Percentiles rank a stretch among this genome's conserved stretches.
Evolutionary conservation across 2,888 invertebrate genomes (phyloP).

Genomic region (Sminthurides aquaticus): DNA sequence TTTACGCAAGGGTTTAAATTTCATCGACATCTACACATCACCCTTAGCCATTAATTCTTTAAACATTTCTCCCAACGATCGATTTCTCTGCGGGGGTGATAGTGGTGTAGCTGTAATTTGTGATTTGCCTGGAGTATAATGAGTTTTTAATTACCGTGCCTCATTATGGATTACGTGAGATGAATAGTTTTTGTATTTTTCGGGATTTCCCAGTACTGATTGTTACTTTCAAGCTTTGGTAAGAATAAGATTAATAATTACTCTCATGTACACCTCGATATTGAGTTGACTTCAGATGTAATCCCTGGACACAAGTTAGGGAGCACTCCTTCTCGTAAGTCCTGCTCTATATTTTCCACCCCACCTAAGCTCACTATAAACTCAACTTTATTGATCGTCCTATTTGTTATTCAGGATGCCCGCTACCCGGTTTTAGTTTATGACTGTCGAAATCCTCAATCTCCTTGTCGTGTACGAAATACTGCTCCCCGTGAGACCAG

Average conservation of each 20-base stretch:
- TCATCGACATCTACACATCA: slow-evolving; percentile 33
- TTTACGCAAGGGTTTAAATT: slow-evolving; percentile 33
- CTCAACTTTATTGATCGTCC: too few species aligned
- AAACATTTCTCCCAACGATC: slow-evolving; percentile 37
- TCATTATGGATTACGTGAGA: neutral
- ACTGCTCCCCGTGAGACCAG: too few species aligned
- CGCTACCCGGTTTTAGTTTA: too few species aligned
- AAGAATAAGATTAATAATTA: neutral
- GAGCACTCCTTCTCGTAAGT: neutral
- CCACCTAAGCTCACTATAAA: too few species aligned
- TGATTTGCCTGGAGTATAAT: neutral
- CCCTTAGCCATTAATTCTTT: slow-evolving; percentile 39
- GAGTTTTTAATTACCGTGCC: too few species aligned
- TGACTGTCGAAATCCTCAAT: too few species aligned
- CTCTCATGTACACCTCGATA: neutral
- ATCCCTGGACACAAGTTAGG: neutral
- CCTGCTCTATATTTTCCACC: too few species aligned
- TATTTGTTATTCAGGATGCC: too few species aligned
- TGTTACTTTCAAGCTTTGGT: neutral
- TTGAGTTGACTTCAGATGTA: neutral
- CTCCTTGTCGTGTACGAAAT: too few species aligned
- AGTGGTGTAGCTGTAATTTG: slow-evolving; percentile 25
- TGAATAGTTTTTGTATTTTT: neutral
- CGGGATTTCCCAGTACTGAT: neutral
- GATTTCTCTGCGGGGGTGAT: slow-evolving; percentile 40